Conservation (phyloP, 2,888 invertebrate genomes). For the Petrophora chlorosata region DNA sequence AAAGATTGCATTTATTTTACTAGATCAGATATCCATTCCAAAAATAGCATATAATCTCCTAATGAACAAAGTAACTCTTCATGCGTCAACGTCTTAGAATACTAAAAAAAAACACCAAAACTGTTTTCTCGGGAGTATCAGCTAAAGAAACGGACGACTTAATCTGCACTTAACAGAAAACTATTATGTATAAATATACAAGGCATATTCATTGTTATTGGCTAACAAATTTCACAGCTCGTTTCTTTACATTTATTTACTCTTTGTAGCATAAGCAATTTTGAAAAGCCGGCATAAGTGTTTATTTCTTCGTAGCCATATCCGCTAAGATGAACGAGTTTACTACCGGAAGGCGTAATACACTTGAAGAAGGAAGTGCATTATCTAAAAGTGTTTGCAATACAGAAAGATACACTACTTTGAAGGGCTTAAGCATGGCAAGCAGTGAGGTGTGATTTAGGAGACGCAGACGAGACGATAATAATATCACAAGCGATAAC, state of each 20-base stretch:
- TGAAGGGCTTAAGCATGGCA: too few relatives aligned
- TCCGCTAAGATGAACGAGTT: constrained; percentile 23
- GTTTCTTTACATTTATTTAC: constrained; percentile 36
- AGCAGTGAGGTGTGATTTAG: constrained; percentile 12
- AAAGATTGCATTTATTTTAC: constrained; percentile 4
- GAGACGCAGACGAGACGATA: constrained; percentile 8
- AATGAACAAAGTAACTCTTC: constrained; percentile 27
- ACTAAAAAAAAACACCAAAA: constrained; percentile 43
- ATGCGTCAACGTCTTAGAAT: constrained; percentile 24
- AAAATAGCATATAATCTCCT: constrained; percentile 17
- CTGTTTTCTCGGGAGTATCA: constrained; percentile 47
- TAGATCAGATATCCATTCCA: constrained; percentile 6
- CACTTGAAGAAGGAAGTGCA: constrained; percentile 39
- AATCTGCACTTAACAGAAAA: constrained; percentile 54
- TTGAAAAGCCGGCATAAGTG: constrained; percentile 30
- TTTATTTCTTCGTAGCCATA: constrained; percentile 27
- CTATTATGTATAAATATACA: constrained; percentile 28
- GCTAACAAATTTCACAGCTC: constrained; percentile 46
- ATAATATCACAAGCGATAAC: constrained; percentile 24
- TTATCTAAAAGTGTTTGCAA: constrained; percentile 36
- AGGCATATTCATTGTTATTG: constrained; percentile 40
- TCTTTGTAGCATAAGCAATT: constrained; percentile 25
- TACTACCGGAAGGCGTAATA: constrained; percentile 31
- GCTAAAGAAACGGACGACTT: constrained; percentile 38
- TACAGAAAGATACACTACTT: constrained; percentile 14